These are phyloP conservation scores for Drosophila tristis DNA, from an alignment of 1,140 invertebrate species.

Conservation along the genomic window DNA sequence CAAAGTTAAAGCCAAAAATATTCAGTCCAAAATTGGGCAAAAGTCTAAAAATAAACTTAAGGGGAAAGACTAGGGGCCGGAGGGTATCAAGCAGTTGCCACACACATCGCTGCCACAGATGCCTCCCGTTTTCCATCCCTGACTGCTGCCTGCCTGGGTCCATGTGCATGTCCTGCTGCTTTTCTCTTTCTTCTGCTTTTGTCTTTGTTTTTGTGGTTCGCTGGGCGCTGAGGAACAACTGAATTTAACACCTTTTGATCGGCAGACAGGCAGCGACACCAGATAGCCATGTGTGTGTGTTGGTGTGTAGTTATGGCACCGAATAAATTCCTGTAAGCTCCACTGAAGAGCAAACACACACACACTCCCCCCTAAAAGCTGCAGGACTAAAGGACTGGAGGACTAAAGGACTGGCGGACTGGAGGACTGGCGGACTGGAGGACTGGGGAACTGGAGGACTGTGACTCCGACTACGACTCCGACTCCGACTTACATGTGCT, in stretches of 20 bases:
- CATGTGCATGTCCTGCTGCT: too few species aligned
- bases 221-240: conserved; percentile 73
- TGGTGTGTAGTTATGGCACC: conserved; percentile 63
- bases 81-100: neutral
- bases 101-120: conserved; percentile 4
- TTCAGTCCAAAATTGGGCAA: too few species aligned
- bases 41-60: too few species aligned
- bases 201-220: conserved; percentile 42
- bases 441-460: conserved; percentile 13
- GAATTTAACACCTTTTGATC: conserved; percentile 80
- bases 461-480: conserved; percentile 3
- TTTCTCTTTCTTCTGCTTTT: neutral
- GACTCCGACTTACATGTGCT: conserved; percentile 62
- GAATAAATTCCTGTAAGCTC: conserved; percentile 75
- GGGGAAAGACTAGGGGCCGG: too few species aligned
- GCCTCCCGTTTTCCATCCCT: neutral
- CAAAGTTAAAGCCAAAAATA: too few species aligned
- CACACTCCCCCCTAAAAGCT: neutral
- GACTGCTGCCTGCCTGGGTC: neutral
- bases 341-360: conserved; percentile 53
- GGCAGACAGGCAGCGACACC: conserved; percentile 55
- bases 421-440: conserved; percentile 5
- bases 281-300: conserved; percentile 9
- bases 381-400: conserved; percentile 4
- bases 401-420: conserved; percentile 3